Base-by-base conservation (phyloP, 2,113 vertebrate species). In the Leptocoma aspasia region DNA sequence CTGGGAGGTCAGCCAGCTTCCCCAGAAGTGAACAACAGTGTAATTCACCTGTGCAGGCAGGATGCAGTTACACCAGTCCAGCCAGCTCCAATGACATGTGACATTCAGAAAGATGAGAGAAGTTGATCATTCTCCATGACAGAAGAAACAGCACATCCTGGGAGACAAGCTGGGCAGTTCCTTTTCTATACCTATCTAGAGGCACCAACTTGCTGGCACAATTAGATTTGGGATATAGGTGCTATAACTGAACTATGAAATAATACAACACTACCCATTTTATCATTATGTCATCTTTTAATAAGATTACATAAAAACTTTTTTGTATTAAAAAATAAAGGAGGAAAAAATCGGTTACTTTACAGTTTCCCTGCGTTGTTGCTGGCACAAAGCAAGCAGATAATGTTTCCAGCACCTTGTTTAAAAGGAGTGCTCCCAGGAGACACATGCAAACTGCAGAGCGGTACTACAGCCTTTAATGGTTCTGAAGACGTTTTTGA, bases 21-120 rank as follows among this genome's bases (percentile, higher is more conserved):
- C 56, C 23, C 37, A 60, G 53, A 65, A 31, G 49, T 0, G 2
- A 77, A 2, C 14, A 52, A 33, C 15, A 41, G 21, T 1, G 0
- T 6, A 24, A 61, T 11, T 23, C 6, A 4, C 0, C 2, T 39
- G 53, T 12, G 44, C 35, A 42, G 49, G 35, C 18, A 68, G 14
- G 71, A 45, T 1, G 0, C 3, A 59, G 39, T 26, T 75, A 73
- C 41, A 65, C n/a, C n/a, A n/a, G 60, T 8, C 37, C 3, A 27
- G 14, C 20, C 35, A 41, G 37, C 47, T 73, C 20, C 54, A 54
- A 1, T 9, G 66, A 54, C 31, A 26, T 2, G 15, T 3, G 6
- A 37, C 12, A 15, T 12, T 35, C 54, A 70, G 42, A 21, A 44
- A 45, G 9, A 31, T 10, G 41, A 2, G 7, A 63, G 30, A 44